Percentiles rank a stretch among this genome's conserved stretches.
These are phyloP conservation scores for Motacilla alba DNA, from an alignment of 2,113 vertebrate species.

Conservation along the genomic window DNA sequence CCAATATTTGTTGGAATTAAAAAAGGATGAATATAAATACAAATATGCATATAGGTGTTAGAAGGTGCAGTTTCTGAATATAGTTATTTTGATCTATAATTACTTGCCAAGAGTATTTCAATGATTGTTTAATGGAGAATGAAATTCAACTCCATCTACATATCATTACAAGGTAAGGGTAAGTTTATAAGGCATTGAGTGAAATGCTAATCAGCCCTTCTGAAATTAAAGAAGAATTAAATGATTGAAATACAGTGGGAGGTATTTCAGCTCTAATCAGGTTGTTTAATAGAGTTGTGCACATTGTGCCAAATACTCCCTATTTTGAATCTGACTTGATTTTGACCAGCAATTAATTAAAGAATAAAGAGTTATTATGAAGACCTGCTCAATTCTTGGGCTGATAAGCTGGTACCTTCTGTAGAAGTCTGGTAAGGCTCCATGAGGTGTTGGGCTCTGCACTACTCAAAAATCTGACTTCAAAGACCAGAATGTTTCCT, in stretches of 20 bases:
- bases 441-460: neutral
- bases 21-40: neutral
- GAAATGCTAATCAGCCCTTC: neutral
- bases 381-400: neutral
- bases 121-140: neutral
- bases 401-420: neutral
- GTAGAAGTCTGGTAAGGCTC: neutral
- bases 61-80: neutral
- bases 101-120: neutral
- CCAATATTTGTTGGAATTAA: neutral
- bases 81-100: neutral
- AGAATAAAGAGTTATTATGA: neutral
- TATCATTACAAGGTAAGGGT: neutral
- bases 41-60: neutral
- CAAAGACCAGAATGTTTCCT: neutral
- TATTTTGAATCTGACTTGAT: neutral
- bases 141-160: conserved; percentile 15
- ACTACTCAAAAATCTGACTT: neutral
- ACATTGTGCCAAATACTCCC: neutral
- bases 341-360: neutral
- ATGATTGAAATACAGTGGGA: neutral
- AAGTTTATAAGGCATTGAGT: neutral
- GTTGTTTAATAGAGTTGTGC: neutral
- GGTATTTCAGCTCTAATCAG: neutral
- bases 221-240: neutral